Evolutionary conservation across 2,888 invertebrate species (phyloP).

Genomic region (Aleiodes alternator): DNA sequence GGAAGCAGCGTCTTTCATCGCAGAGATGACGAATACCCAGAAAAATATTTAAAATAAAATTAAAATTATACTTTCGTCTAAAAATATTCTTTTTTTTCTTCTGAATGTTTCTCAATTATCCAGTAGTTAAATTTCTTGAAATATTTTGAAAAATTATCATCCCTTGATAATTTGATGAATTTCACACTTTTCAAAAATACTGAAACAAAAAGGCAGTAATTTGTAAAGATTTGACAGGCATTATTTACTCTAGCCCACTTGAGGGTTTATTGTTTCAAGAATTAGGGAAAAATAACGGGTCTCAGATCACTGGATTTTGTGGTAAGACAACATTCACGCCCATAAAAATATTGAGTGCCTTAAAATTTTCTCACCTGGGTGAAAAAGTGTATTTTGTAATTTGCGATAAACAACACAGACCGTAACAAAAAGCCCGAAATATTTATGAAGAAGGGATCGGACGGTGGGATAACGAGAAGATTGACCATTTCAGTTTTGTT

Average conservation of each 20-base stretch:
- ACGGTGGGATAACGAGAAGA: conserved; percentile 52
- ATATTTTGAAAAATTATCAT: too few relatives aligned
- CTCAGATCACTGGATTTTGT: conserved; percentile 12
- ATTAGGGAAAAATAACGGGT: conserved; percentile 17
- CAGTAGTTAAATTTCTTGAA: too few relatives aligned
- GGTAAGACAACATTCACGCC: conserved; percentile 7
- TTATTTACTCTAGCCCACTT: not conserved
- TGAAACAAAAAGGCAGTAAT: conserved; percentile 6
- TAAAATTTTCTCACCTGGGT: conserved; percentile 12
- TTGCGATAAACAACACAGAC: not conserved
- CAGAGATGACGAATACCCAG: too few relatives aligned
- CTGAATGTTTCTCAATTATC: too few relatives aligned
- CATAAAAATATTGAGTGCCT: not conserved
- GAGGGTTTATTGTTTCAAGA: conserved; percentile 13
- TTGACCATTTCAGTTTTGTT: conserved; percentile 48
- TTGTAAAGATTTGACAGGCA: conserved; percentile 22
- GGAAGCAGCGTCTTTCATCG: too few relatives aligned
- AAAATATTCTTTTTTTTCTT: too few relatives aligned
- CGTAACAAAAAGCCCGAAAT: conserved; percentile 19
- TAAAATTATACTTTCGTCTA: too few relatives aligned
- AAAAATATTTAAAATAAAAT: too few relatives aligned
- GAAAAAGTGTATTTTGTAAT: conserved; percentile 3
- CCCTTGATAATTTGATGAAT: conserved; percentile 7
- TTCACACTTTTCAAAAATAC: not conserved
- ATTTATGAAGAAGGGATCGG: conserved; percentile 1